Conservation (phyloP, 2,113 vertebrate species). For the Tupaia tana region DNA sequence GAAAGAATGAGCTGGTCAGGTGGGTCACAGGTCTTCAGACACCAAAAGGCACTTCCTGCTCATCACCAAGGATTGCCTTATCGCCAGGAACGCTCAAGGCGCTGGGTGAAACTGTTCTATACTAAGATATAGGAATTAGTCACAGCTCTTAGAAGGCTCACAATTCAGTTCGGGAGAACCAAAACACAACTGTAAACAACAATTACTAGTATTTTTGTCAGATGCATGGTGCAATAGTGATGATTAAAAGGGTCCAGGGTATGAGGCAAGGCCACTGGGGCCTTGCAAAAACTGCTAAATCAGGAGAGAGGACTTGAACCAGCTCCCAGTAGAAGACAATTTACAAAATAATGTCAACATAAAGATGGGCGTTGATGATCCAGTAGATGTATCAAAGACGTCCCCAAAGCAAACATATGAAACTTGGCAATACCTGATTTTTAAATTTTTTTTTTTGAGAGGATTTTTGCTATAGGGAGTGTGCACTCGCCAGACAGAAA, state of each 20-base stretch:
- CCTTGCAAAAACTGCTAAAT: neutral
- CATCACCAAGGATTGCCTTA: neutral
- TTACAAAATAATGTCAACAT: neutral
- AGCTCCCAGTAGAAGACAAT: neutral
- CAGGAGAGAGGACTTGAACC: fast-evolving
- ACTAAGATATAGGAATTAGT: neutral
- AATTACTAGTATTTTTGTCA: neutral
- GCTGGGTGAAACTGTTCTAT: neutral
- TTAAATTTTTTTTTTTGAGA: no score
- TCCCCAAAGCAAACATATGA: neutral
- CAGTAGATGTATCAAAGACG: neutral
- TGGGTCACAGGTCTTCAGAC: neutral
- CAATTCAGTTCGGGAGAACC: neutral
- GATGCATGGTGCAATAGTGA: neutral
- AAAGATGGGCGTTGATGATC: neutral
- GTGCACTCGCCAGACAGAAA: no score
- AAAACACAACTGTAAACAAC: neutral
- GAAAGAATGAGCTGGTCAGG: neutral
- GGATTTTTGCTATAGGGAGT: no score
- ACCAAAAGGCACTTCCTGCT: neutral
- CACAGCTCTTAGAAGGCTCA: neutral
- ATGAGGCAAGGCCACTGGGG: no score
- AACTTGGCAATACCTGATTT: neutral
- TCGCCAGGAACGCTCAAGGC: neutral
- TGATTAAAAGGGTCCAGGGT: neutral